Base-by-base conservation (phyloP, 2,113 vertebrate species). In the Megatriorchis doriae region DNA sequence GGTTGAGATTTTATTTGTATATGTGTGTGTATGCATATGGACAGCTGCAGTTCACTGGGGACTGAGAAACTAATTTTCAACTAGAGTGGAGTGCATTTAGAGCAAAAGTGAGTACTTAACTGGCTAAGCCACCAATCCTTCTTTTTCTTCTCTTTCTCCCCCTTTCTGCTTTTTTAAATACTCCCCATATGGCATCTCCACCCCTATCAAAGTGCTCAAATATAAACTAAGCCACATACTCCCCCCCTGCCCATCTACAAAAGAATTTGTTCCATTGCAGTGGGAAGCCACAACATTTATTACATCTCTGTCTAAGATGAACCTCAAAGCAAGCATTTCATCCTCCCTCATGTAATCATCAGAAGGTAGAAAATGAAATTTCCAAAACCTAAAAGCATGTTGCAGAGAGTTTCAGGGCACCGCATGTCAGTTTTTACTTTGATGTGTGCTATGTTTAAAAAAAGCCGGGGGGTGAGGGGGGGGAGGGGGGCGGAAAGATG, bases 311-410 rank as follows among this genome's bases (percentile, higher is more conserved):
- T 97, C 96, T 97, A 97, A 97, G 97, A 97, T 90, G 97, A 98
- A 97, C 95, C 97, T 97, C 97, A 98, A 98, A 98, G 96, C 95
- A 66, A 97, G 73, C 93, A 97, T 97, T 98, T 98, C 96, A 97
- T 98, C 94, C 92, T 95, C 94, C 96, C 91, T 98, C 95, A 88
- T 98, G 96, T 97, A 97, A 97, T 97, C 96, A 96, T 98, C 96
- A 95, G 96, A 97, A 97, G 96, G 95, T 96, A 98, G 97, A 97
- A 98, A 98, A 98, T 98, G 96, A 98, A 98, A 98, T 98, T 98
- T 98, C 94, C 95, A 93, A 97, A 98, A 97, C 97, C 93, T 97
- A 97, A 98, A 98, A 97, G 97, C 97, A 98, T 98, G 95, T 97
- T 97, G 96, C 97, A 97, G 96, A 98, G 96, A 98, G 97, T 96